phyloP scores from a whole-genome alignment of 1,140 invertebrate genomes.

The Lepidurus arcticus region DNA sequence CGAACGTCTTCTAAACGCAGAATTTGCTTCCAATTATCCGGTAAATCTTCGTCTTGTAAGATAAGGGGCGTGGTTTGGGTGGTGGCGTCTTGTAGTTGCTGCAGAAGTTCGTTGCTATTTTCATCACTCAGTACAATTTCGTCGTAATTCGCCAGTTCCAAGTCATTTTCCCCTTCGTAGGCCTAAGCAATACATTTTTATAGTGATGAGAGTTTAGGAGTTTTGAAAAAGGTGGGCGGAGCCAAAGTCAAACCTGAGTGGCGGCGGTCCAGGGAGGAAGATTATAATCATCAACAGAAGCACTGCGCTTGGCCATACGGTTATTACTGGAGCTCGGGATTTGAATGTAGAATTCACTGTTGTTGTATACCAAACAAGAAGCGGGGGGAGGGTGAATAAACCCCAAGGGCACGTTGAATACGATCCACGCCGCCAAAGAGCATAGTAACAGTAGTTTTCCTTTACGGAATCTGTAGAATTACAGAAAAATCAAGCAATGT shows the following conservation, averaged over 20 bases:
- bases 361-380: conserved; percentile 75
- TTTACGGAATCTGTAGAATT: conserved; percentile 62
- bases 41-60: conserved; percentile 36
- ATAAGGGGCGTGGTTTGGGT: conserved; percentile 20
- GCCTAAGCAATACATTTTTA: not conserved
- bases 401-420: conserved; percentile 91
- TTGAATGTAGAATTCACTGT: conserved; percentile 50
- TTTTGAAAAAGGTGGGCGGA: not conserved
- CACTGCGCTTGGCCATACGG: conserved; percentile 34
- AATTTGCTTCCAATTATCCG: conserved; percentile 37
- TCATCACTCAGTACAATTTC: not conserved
- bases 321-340: conserved; percentile 33
- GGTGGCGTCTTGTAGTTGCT: conserved; percentile 44
- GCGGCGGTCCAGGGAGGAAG: conserved; percentile 28
- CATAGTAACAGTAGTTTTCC: conserved; percentile 82
- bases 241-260: not conserved
- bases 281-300: conserved; percentile 27
- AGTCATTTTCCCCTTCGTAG: not conserved
- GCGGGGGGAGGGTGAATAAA: conserved; percentile 89
- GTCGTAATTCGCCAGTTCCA: not conserved
- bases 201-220: not conserved
- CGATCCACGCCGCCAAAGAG: conserved; percentile 87
- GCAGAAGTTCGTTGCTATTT: conserved; percentile 30
- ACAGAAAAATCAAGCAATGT: not conserved
- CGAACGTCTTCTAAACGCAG: not conserved